Evolutionary conservation across 2,113 vertebrate species (phyloP).

Genomic region (Petrocephalus microphthalmus): DNA sequence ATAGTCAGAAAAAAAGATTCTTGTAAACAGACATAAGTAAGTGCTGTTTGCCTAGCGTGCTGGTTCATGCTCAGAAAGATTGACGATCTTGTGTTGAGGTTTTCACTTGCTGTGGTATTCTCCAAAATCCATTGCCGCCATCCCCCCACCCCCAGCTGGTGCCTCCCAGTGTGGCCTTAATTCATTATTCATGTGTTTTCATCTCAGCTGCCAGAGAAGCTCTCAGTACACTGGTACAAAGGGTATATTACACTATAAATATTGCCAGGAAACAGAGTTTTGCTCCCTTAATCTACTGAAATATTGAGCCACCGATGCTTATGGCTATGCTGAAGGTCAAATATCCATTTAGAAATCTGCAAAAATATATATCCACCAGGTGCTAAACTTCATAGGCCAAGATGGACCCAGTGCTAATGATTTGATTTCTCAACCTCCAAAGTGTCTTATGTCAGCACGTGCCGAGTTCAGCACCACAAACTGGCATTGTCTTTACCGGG

Average conservation of each 20-base stretch:
- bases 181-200: constrained; percentile 42
- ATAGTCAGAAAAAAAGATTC: not conserved
- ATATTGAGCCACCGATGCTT: constrained; percentile 20
- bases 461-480: not conserved
- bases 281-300: constrained; percentile 13
- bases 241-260: constrained; percentile 39
- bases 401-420: constrained; percentile 54
- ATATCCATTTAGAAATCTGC: constrained; percentile 48
- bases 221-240: constrained; percentile 26
- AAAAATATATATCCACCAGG: constrained; percentile 40
- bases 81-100: not conserved
- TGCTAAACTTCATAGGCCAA: constrained; percentile 37
- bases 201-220: constrained; percentile 28
- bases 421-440: constrained; percentile 49
- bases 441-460: not conserved
- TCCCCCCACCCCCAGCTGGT: constrained; percentile 4
- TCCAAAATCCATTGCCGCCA: not conserved
- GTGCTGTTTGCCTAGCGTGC: not conserved
- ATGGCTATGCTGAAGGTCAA: constrained; percentile 47
- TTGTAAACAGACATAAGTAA: not conserved
- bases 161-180: constrained; percentile 18
- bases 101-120: not conserved
- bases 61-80: not conserved
- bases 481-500: not conserved
- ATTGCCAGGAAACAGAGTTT: constrained; percentile 15